Conservation (phyloP, 2,888 invertebrate genomes). For the Coelopa pilipes region DNA sequence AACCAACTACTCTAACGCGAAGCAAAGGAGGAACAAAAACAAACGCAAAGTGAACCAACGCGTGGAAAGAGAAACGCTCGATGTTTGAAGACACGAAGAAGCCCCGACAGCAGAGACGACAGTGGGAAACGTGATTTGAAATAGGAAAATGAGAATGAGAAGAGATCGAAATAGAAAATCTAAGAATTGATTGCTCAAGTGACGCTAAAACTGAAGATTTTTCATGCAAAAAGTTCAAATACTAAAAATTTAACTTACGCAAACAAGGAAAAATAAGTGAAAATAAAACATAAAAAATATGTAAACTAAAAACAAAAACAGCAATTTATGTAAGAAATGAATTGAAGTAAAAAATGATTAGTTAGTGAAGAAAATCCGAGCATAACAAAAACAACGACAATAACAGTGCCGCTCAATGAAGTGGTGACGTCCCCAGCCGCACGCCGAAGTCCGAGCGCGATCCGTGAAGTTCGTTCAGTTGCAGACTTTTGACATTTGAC, state of each 20-base stretch:
- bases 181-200: slow-evolving; percentile 4
- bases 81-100: background rate
- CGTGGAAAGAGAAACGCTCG: background rate
- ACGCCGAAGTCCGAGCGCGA: slow-evolving; percentile 10
- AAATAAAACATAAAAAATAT: slow-evolving; percentile 19
- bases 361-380: slow-evolving; percentile 27
- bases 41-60: slow-evolving; percentile 21
- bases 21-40: slow-evolving; percentile 22
- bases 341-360: too few relatives aligned
- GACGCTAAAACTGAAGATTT: background rate
- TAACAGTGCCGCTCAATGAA: background rate
- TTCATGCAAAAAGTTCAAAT: background rate
- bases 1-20: background rate
- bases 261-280: too few relatives aligned
- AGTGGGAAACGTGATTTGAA: background rate
- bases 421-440: slow-evolving; percentile 32
- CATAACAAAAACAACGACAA: background rate
- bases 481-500: slow-evolving; percentile 40
- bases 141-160: background rate
- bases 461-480: slow-evolving; percentile 10
- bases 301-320: slow-evolving; percentile 16
- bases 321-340: background rate
- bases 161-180: slow-evolving; percentile 11
- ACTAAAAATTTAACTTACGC: too few relatives aligned
- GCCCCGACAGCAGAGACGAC: slow-evolving; percentile 11